Evolutionary conservation across 2,797 vertebrate species (phyloP).

Genomic region (Apodemus agrarius): DNA sequence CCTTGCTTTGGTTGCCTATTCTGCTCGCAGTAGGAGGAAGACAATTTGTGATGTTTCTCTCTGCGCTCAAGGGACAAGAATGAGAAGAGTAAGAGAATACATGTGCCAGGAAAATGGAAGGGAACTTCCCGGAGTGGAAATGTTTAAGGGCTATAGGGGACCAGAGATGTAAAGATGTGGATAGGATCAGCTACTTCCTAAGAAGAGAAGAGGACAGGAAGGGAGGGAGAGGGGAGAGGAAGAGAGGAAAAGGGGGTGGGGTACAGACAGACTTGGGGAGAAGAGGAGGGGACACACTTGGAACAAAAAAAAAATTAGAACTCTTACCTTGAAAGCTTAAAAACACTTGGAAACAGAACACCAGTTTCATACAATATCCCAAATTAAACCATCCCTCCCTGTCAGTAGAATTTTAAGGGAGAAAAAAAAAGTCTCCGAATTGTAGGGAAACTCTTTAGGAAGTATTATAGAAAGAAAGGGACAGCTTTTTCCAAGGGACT

Average conservation of each 20-base stretch:
- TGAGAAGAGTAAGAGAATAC: not conserved
- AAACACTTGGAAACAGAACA: constrained; percentile 15
- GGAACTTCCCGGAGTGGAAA: not conserved
- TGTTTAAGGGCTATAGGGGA: not conserved
- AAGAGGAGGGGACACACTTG: too few relatives aligned
- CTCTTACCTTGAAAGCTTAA: not conserved
- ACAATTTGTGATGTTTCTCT: not conserved
- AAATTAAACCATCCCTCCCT: not conserved
- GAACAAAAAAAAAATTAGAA: not conserved
- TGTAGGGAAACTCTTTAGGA: constrained; percentile 40
- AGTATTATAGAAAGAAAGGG: constrained; percentile 13
- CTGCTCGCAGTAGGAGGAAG: not conserved
- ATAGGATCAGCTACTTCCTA: not conserved
- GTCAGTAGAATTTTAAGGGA: not conserved
- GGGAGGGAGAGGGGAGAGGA: too few relatives aligned
- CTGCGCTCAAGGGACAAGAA: not conserved
- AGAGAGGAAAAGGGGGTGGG: not conserved
- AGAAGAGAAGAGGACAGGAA: not conserved
- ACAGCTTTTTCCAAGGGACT: constrained; percentile 2
- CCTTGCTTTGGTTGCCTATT: not conserved
- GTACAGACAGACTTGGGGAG: too few relatives aligned
- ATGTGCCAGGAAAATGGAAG: not conserved
- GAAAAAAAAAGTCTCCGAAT: not conserved
- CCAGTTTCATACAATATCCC: not conserved
- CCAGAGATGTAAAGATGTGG: not conserved